Evolutionary conservation across 2,113 vertebrate genomes (phyloP).

Genomic region (Festucalex cinctus): DNA sequence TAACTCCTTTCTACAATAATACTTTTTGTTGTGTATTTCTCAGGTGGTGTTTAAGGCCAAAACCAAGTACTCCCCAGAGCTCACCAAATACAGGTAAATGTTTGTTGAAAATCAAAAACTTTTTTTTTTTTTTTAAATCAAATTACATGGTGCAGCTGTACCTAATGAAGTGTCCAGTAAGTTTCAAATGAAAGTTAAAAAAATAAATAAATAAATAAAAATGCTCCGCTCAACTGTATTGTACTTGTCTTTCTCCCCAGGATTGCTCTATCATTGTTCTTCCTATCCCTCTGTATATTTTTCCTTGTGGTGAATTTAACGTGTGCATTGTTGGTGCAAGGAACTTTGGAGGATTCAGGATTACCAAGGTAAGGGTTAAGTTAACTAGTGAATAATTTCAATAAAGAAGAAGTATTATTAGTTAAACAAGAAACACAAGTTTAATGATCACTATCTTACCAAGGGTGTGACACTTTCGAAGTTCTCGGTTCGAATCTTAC

Average conservation of each 20-base stretch:
- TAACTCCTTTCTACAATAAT: not conserved
- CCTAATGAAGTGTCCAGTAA: not conserved
- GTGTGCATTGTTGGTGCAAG: constrained; percentile 84
- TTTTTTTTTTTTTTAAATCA: not conserved
- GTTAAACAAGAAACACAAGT: too few relatives aligned
- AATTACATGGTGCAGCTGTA: not conserved
- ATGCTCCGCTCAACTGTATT: not conserved
- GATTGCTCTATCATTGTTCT: constrained; percentile 82
- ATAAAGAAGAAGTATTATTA: not conserved
- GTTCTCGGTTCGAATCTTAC: too few relatives aligned
- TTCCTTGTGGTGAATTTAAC: constrained; percentile 92
- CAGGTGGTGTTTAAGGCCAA: constrained; percentile 94
- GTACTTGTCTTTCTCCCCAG: constrained; percentile 57
- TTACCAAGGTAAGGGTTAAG: constrained; percentile 46
- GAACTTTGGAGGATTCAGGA: constrained; percentile 58
- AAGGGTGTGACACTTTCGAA: too few relatives aligned
- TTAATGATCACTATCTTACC: too few relatives aligned
- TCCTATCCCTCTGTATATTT: constrained; percentile 81
- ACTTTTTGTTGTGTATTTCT: not conserved
- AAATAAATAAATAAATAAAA: too few relatives aligned
- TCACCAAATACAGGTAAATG: constrained; percentile 94
- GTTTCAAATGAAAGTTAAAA: not conserved
- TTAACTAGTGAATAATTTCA: not conserved
- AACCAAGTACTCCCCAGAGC: constrained; percentile 91
- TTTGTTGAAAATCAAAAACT: not conserved